These are phyloP conservation scores for Periphyllus acericola DNA, from an alignment of 2,888 invertebrate species.

Conservation along the genomic window DNA sequence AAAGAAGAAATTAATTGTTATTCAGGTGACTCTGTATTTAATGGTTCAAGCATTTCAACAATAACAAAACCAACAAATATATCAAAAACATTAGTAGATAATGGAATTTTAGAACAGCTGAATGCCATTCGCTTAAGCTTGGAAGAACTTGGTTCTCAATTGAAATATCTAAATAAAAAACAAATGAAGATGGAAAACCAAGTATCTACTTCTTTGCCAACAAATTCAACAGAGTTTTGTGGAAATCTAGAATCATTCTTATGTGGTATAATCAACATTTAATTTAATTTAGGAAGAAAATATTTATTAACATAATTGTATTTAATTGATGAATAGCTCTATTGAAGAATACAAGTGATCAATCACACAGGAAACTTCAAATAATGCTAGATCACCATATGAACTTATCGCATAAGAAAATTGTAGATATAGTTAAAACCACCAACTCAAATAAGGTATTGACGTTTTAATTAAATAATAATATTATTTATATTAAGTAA, in stretches of 20 bases:
- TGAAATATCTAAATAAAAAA: constrained; percentile 19
- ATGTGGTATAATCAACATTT: neutral
- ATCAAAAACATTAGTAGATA: neutral
- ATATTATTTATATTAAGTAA: neutral
- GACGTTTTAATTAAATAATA: neutral
- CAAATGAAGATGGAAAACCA: constrained; percentile 34
- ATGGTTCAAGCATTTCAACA: neutral
- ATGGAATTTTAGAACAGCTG: neutral
- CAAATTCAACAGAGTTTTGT: neutral
- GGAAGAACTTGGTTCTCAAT: constrained; percentile 7
- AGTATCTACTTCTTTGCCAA: neutral
- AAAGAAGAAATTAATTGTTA: constrained; percentile 24
- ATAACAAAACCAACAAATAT: neutral
- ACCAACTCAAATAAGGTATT: constrained; percentile 24
- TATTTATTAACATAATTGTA: neutral
- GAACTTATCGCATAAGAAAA: neutral
- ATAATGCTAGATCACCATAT: constrained; percentile 12
- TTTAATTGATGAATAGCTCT: constrained; percentile 23
- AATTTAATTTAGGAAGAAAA: neutral
- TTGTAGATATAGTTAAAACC: neutral
- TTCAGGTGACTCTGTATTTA: neutral
- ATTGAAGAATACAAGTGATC: neutral
- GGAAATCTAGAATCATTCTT: constrained; percentile 12
- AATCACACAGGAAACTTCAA: constrained; percentile 14
- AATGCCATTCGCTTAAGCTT: neutral